Evolutionary conservation across 2,797 vertebrate species (phyloP), one percentile per base, ranked within the genome.

Genomic region (Syngnathus rostellatus): DNA sequence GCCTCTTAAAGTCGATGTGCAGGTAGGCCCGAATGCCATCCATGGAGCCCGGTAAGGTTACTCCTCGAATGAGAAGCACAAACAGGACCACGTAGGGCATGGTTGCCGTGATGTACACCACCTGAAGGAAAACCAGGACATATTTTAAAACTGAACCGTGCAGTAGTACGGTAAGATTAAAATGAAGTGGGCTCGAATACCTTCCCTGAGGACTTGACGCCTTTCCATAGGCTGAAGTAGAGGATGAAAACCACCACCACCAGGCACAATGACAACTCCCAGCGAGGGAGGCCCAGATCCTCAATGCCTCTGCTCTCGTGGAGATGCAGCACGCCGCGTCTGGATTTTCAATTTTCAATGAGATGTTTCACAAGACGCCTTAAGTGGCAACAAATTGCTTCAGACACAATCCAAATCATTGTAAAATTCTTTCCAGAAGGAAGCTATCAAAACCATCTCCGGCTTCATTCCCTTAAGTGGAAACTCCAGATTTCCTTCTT

Each of bases 191-290:
- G 9, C 2, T 51, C n/a, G 19, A 31, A 31, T 92, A 98, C 97
- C 95, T 99, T 99, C 83, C 97, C 97, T 2, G 97, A 99, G 2
- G 97, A 98, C 86, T 98, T 99, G 83, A 99, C 95, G 1, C 97
- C 97, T 91, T 98, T 99, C 96, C 97, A 98, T 65, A 99, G 88
- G 82, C 96, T 99, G 83, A 99, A 99, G 87, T 94, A 99, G 71
- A 99, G 91, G 76, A 97, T 91, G 74, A 98, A 87, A 61, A 98
- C 90, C 11, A 99, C 94, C 38, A 91, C 85, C 43, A 97, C 77
- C 46, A 99, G 92, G 73, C 97, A 99, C 68, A 99, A 77, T 17
- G 81, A 68, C 54, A 99, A 89, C 17, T 98, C 91, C 97, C 95
- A 98, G 77, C 93, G 93, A 12, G 97, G 97, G 66, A 88, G 72